Percentiles rank a stretch among this genome's conserved stretches.
Evolutionary conservation across 2,113 vertebrate genomes (phyloP).

Genomic region (Spea bombifrons): DNA sequence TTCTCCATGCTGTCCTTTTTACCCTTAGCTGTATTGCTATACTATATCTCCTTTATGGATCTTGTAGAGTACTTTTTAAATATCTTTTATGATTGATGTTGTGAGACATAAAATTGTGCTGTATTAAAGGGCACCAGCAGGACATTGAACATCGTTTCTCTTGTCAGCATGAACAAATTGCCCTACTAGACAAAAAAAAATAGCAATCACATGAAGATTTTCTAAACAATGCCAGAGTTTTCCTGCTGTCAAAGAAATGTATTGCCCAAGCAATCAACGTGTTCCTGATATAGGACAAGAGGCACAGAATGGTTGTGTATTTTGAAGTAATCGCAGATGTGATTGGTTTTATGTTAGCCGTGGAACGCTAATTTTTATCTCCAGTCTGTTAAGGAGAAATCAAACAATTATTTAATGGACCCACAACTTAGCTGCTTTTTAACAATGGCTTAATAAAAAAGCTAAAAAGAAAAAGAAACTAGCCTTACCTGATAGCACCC

Average conservation of each 20-base stretch:
- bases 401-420: too few relatives aligned
- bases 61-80: slow-evolving; percentile 2
- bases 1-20: neutral
- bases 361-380: too few relatives aligned
- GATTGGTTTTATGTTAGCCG: too few relatives aligned
- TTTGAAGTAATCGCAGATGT: neutral
- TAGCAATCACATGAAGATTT: neutral
- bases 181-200: neutral
- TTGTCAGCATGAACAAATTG: slow-evolving; percentile 24
- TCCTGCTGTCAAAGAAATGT: neutral
- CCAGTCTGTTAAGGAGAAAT: too few relatives aligned
- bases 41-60: slow-evolving; percentile 14
- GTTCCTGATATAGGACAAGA: neutral
- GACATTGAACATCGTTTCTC: neutral
- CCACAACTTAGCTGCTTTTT: too few relatives aligned
- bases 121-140: slow-evolving; percentile 20
- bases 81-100: slow-evolving; percentile 26
- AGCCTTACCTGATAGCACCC: too few relatives aligned
- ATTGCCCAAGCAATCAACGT: neutral
- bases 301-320: neutral
- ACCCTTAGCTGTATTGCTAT: slow-evolving; percentile 8
- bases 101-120: slow-evolving; percentile 8
- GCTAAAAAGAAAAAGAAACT: too few relatives aligned
- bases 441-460: too few relatives aligned
- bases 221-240: slow-evolving; percentile 1